Percentiles rank a stretch among this genome's conserved stretches.
phyloP scores from a whole-genome alignment of 2,888 invertebrate species.

The Physocephala rufipes region DNA sequence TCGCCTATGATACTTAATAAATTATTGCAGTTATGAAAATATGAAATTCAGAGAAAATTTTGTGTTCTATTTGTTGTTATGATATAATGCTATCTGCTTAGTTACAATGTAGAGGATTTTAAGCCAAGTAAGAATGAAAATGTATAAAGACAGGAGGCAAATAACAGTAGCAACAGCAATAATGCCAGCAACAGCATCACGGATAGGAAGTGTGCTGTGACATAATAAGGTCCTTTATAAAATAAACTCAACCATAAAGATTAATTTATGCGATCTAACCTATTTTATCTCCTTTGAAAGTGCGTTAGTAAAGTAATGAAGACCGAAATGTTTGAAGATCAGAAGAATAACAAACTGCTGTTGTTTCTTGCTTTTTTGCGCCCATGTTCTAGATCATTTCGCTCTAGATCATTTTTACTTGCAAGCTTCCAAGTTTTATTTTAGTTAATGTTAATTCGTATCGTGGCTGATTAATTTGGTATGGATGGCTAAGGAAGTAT shows the following conservation, averaged over 20 bases:
- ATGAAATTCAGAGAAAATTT: neutral
- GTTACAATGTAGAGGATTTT: neutral
- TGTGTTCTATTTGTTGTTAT: neutral
- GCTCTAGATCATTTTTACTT: neutral
- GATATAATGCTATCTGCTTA: neutral
- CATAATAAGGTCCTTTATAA: conserved; percentile 30
- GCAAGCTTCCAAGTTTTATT: too few relatives aligned
- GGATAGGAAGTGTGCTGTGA: neutral
- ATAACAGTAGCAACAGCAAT: conserved; percentile 17
- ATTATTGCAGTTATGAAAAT: neutral
- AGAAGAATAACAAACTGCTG: too few relatives aligned
- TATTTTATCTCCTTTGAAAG: conserved; percentile 49
- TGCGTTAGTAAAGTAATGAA: conserved; percentile 36
- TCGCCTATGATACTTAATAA: neutral
- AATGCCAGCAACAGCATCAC: conserved; percentile 19
- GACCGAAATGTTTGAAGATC: conserved; percentile 13
- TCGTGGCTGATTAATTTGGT: neutral
- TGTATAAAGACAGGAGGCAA: conserved; percentile 16
- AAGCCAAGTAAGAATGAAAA: neutral
- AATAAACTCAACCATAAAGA: conserved; percentile 42
- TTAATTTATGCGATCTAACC: conserved; percentile 49
- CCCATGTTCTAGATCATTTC: neutral
- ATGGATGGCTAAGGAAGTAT: conserved; percentile 1
- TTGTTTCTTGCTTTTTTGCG: conserved; percentile 8
- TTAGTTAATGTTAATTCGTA: conserved; percentile 19